Percentiles rank a stretch among this genome's conserved stretches.
Conservation (phyloP, 2,888 invertebrate species). For the Drosophila silvestris region DNA sequence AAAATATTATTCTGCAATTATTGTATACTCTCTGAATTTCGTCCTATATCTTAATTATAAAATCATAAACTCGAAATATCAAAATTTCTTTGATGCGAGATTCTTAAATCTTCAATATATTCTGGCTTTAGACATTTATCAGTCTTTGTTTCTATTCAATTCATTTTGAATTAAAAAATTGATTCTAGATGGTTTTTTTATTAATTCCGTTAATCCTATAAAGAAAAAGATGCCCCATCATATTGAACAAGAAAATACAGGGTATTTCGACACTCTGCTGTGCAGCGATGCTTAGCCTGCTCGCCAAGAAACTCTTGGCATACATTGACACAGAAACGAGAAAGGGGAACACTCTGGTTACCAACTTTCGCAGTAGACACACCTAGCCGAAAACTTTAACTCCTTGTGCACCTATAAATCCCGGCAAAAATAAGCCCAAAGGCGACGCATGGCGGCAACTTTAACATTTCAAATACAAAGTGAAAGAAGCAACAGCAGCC, state of each 20-base stretch:
- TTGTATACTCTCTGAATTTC: fast-evolving
- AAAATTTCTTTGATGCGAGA: background rate
- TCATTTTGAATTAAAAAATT: background rate
- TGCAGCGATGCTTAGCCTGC: slow-evolving; percentile 65
- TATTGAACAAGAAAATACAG: slow-evolving; percentile 9
- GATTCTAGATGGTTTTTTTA: background rate
- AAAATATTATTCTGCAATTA: background rate
- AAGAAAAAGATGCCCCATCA: background rate
- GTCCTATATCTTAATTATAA: background rate
- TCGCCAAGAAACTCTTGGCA: slow-evolving; percentile 54
- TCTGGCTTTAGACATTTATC: background rate
- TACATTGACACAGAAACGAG: slow-evolving; percentile 70
- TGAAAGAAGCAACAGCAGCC: background rate
- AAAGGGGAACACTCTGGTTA: background rate
- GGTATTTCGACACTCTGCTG: slow-evolving; percentile 61
- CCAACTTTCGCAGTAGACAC: slow-evolving; percentile 16
- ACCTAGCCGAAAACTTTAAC: slow-evolving; percentile 34
- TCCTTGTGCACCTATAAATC: slow-evolving; percentile 33
- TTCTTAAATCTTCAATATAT: background rate
- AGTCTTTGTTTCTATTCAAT: background rate
- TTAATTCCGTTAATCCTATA: too few relatives aligned
- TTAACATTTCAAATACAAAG: slow-evolving; percentile 36
- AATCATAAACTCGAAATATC: background rate
- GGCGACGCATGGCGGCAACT: slow-evolving; percentile 42
- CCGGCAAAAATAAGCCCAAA: slow-evolving; percentile 35